phyloP scores from a whole-genome alignment of 2,113 vertebrate genomes.

The Aleadryas rufinucha region DNA sequence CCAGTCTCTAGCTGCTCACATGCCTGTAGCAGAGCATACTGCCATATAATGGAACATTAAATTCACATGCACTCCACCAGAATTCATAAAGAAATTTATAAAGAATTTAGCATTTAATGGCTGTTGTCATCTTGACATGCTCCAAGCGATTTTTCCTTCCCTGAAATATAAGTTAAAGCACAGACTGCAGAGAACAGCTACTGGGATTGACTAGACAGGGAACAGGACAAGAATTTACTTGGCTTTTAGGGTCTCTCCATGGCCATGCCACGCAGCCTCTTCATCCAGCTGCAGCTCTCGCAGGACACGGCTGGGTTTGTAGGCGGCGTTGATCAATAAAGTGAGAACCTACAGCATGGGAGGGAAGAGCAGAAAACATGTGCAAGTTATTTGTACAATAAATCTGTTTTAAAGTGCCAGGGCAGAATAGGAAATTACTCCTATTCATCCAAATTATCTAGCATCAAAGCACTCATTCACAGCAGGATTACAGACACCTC shows the following conservation, averaged over 20 bases:
- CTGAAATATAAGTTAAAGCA: background rate
- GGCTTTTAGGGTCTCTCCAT: conserved; percentile 95
- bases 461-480: conserved; percentile 26
- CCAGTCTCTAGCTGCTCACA: background rate
- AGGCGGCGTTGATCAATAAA: conserved; percentile 94
- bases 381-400: conserved; percentile 1
- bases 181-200: background rate
- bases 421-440: conserved; percentile 12
- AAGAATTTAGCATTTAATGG: background rate
- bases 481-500: conserved; percentile 7
- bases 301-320: conserved; percentile 96
- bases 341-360: conserved; percentile 81
- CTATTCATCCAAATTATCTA: conserved; percentile 40
- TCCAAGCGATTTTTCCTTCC: background rate
- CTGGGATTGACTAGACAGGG: background rate
- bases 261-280: conserved; percentile 91
- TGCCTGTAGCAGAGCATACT: background rate
- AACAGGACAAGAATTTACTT: conserved; percentile 80
- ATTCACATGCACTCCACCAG: background rate
- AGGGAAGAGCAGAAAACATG: background rate
- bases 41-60: background rate
- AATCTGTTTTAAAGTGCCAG: background rate
- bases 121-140: background rate
- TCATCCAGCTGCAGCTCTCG: conserved; percentile 94
- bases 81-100: background rate